These are phyloP conservation scores for Poeciliopsis presidionis DNA, from an alignment of 2,797 vertebrate species.

Conservation along the genomic window DNA sequence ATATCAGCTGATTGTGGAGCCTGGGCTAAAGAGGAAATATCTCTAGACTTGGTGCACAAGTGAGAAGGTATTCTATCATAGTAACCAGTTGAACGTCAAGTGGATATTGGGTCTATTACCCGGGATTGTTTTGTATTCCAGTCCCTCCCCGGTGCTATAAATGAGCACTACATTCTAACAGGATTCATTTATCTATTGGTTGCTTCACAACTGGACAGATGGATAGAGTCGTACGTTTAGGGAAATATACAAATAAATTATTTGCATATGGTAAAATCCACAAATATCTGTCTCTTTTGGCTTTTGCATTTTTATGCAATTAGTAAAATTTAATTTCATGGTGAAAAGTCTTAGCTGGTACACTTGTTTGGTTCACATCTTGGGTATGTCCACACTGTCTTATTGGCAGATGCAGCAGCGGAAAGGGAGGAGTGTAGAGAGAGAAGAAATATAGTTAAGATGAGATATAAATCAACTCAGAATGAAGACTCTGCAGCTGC, in stretches of 20 bases:
- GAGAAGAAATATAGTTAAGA: slow-evolving; percentile 13
- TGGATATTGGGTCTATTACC: no score
- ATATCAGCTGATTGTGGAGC: background rate
- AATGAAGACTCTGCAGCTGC: background rate
- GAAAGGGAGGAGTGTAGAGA: slow-evolving; percentile 24
- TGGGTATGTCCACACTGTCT: background rate
- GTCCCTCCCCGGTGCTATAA: background rate
- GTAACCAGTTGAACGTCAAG: background rate
- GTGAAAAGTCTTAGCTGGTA: background rate
- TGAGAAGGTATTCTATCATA: background rate
- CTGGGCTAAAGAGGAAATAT: background rate
- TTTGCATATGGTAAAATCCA: background rate
- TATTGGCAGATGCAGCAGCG: slow-evolving; percentile 14
- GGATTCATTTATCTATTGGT: background rate
- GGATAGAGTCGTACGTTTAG: background rate
- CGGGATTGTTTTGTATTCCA: background rate
- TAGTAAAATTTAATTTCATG: background rate
- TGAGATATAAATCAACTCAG: background rate
- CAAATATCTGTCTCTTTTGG: background rate
- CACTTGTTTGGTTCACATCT: background rate
- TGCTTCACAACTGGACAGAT: background rate
- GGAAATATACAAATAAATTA: background rate
- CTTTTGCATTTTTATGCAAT: background rate
- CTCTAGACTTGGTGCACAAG: background rate
- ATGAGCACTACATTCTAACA: background rate